Conservation (phyloP, 2,797 vertebrate species). For the Hydrocynus forskahlii region DNA sequence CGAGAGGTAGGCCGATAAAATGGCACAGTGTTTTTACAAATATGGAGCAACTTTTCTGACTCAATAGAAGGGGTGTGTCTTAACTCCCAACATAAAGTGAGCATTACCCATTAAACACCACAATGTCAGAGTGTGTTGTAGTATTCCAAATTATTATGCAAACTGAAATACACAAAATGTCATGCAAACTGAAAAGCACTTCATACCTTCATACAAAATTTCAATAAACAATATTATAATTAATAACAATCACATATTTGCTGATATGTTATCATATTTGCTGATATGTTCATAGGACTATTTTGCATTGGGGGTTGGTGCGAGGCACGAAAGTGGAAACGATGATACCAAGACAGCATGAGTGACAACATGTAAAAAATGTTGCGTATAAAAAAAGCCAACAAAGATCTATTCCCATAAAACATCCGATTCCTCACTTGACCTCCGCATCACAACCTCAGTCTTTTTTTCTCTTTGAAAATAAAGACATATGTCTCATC, state of each 20-base stretch:
- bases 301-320: background rate
- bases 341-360: background rate
- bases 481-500: conserved; percentile 57
- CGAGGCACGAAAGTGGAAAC: background rate
- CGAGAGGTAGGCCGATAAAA: background rate
- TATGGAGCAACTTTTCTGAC: background rate
- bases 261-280: background rate
- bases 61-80: background rate
- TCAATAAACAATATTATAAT: too few species aligned
- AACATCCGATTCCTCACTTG: conserved; percentile 37
- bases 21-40: background rate
- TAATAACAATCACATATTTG: background rate
- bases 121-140: background rate
- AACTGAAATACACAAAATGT: too few species aligned
- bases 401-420: conserved; percentile 27
- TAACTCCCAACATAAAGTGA: conserved; percentile 26
- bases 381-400: background rate
- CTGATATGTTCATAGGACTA: background rate
- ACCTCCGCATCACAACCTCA: conserved; percentile 36
- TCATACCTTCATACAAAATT: too few species aligned
- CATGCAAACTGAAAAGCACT: too few species aligned
- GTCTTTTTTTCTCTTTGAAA: conserved; percentile 23
- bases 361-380: background rate
- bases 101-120: background rate
- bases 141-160: background rate